Evolutionary conservation across 2,797 vertebrate species (phyloP), one percentile per base, ranked within the genome.

Genomic region (Scolopax bukidnonensis): DNA sequence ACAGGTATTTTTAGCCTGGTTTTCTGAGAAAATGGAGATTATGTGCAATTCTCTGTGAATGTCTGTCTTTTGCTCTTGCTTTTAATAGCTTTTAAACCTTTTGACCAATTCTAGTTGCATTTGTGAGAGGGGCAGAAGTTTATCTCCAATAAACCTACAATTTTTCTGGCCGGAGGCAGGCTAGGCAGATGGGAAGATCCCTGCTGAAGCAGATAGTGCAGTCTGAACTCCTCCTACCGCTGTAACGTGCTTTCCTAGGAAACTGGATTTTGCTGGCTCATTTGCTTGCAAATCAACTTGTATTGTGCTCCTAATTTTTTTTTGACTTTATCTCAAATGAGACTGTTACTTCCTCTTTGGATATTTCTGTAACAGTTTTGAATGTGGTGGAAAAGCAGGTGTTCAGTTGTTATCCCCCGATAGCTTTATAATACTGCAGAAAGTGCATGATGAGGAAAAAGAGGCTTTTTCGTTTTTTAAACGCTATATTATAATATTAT

Each of bases 21-120:
- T 89, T 93, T 89, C 69, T 47, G 61, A 63, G 67, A 71, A 87
- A 91, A 70, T 5, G 50, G 63, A 45, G n/a, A 21, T 90, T 78
- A 43, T 0, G 0, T 79, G 24, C 43, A 69, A 11, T 30, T 47
- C 19, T 24, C 15, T 48, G 30, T 82, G 33, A 89, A 63, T 5
- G 11, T 61, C 16, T 75, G 43, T 70, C 24, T 93, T 54, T 67
- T 1, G 4, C 59, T 90, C 12, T 81, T 12, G 1, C 25, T 81
- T 8, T 47, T 54, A 24, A 16, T 43, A 83, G 67, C 54, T 89
- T 69, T 6, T 54, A 84, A 90, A 48, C 4, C 33, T 85, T 79
- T 63, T 77, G 64, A 56, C 21, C 10, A 51, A 18, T 74, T 86
- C 9, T 25, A 38, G 19, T 67, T 93, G 32, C 30, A 13, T 74